Evolutionary conservation across 2,797 vertebrate genomes (phyloP), one percentile per base, ranked within the genome.

Genomic region (Hippoglossus hippoglossus): DNA sequence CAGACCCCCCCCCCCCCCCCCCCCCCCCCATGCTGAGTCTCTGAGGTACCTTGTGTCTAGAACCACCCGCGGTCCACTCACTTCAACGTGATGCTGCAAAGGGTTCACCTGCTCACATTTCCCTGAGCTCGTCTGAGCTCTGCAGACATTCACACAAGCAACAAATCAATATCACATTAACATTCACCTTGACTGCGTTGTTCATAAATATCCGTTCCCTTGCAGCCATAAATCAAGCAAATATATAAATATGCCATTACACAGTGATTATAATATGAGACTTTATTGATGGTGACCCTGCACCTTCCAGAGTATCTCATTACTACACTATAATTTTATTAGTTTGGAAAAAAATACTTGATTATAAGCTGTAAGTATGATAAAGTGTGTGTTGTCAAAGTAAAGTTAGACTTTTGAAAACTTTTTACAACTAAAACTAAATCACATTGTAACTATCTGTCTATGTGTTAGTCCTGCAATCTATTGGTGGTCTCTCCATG

Each of bases 61-160:
- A 75, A 74, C 77, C 85, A 89, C 71, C 65, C 80, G 56, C 16
- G 87, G 84, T 74, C 24, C 71, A 86, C 86, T 79, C 79, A 80
- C 76, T 67, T 94, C 91, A 76, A 68, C 91, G 90, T 91, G 92
- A 80, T 93, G 84, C 76, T 91, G 88, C 84, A 95, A 91, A 81
- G 94, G 91, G 87, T 92, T 92, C 85, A 81, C 83, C 84, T 91
- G 83, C 75, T 93, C 91, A 88, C 85, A 83, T 90, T 89, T 90
- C 79, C 70, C 70, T 84, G 89, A 89, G 55, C 85, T 80, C 70
- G 47, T 78, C 55, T 89, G 75, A 60, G 73, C 63, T 84, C 88
- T 92, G 87, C 76, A 78, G 50, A 77, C 36, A 74, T 58, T 26
- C 72, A 83, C 39, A 75, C 18, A 77, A 5, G 25, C 28, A 73